Base-by-base conservation (phyloP, 2,888 invertebrate genomes). In the Liposcelis brunnea region DNA sequence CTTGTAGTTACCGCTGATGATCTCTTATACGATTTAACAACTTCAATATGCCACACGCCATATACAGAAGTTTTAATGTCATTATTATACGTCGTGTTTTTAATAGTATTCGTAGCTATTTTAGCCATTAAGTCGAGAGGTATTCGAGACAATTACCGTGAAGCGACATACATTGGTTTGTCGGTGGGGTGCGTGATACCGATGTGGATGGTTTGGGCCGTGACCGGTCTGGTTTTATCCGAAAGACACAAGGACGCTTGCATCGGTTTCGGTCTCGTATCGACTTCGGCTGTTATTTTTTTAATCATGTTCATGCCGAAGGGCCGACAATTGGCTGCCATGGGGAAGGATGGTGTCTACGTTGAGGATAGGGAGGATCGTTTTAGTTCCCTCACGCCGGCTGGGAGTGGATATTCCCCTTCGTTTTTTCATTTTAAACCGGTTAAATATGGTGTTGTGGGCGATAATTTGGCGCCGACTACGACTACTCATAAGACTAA, bases 361-460 rank as follows among this genome's bases (percentile, higher is more conserved):
- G 74, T 80, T 52, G 82, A 81, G 56, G 86, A 82, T 61, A 71
- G 84, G 49, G 85, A 85, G 54, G 86, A 86, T 54, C 75, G 80
- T 47, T 77, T 84, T 53, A 85, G 84, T 62, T 82, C 85, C 44
- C 64, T 85, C 53, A 78, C 80, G 59, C 71, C 75, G 48, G 74
- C 76, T 48, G 83, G 80, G 45, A 84, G 84, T 42, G 83, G 85
- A 48, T 87, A 86, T 63, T 87, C 87, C 19, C 89, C 89, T 5
- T 86, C 86, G 11, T 90, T 90, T 67, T 87, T 89, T 63, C 89
- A 89, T 68, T 87, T 89, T 66, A 89, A 89, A 63, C 89, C 89
- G 37, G 76, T 81, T 52, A 82, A 84, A 32, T 49, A 45, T n/a
- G 35, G 11, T 16, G 11, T 19, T 26, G 47, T 14, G 47, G 49